These are phyloP conservation scores for Epiblema foenella DNA, from an alignment of 2,888 invertebrate genomes.

Conservation along the genomic window DNA sequence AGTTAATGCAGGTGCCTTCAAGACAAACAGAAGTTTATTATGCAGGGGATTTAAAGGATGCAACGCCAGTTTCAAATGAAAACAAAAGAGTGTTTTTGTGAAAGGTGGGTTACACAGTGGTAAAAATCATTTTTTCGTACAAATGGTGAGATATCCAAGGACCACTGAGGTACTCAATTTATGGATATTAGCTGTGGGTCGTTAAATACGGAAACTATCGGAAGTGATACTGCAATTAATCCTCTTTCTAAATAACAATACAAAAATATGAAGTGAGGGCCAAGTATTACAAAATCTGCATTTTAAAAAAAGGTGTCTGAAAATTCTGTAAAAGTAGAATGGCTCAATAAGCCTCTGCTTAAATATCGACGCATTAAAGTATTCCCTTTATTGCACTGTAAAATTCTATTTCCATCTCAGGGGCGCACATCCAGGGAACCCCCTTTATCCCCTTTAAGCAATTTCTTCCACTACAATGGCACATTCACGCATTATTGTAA, in stretches of 20 bases:
- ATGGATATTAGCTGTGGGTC: too few species aligned
- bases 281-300: too few species aligned
- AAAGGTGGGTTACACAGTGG: too few species aligned
- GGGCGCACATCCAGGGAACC: not conserved
- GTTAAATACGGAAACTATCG: too few species aligned
- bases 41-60: not conserved
- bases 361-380: not conserved
- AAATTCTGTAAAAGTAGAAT: too few species aligned
- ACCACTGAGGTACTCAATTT: too few species aligned
- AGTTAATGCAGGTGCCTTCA: conserved; percentile 6
- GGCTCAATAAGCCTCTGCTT: not conserved
- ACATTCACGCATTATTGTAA: conserved; percentile 11
- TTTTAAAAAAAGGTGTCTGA: too few species aligned
- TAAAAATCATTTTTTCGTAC: too few species aligned
- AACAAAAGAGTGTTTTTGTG: not conserved
- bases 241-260: too few species aligned
- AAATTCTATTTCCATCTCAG: conserved; percentile 4
- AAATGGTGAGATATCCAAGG: too few species aligned
- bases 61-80: not conserved
- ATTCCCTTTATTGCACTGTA: conserved; percentile 10
- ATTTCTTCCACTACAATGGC: not conserved
- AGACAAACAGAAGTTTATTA: conserved; percentile 6
- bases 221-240: too few species aligned
- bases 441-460: not conserved
- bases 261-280: too few species aligned